Evolutionary conservation across 2,888 invertebrate genomes (phyloP), one percentile per base, ranked within the genome.

Genomic region (Thymelicus sylvestris): DNA sequence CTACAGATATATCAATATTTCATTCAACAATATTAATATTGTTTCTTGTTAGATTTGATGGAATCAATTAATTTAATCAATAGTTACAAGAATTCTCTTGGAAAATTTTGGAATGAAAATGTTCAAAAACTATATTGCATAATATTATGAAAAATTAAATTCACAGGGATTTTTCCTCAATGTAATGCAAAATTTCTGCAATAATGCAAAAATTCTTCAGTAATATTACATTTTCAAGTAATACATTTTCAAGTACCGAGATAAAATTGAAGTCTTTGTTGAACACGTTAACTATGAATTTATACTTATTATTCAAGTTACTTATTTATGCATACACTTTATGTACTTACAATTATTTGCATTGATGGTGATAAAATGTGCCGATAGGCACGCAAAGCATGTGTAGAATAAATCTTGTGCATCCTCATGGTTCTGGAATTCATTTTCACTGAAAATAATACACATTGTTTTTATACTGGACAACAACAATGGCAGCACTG

Each of bases 391-490:
- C 76, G 97, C 97, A 93, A 98, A 97, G 75, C 97, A 96, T 81
- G 97, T 97, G 92, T 97, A 98, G 94, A 98, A 98, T 74, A 96
- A 95, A 82, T 97, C 97, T 89, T 97, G 96, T 77, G 96, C 95
- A 77, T 97, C 97, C 82, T 97, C 97, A 93, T 97, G 97, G 78
- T 96, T 96, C 79, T 97, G 94, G 86, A 98, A 96, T 83, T 98
- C 97, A 82, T 95, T 95, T 94, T 98, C 98, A 91, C 98, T 98
- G 94, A 61, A 67, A 67, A 39, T 39, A 76, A 67, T 67, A 7
- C 1, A 52, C 15, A 52, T 52, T 44, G n/a, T 48, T 48, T 52
- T 52, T 6, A 19, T 24, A 55, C 24, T 8, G 50, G n/a, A 41
- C 41, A 41, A 8, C 31, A 31, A 31, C 31, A 31, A 5, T 2